phyloP scores from a whole-genome alignment of 2,113 vertebrate genomes.

The Fulmarus glacialis region DNA sequence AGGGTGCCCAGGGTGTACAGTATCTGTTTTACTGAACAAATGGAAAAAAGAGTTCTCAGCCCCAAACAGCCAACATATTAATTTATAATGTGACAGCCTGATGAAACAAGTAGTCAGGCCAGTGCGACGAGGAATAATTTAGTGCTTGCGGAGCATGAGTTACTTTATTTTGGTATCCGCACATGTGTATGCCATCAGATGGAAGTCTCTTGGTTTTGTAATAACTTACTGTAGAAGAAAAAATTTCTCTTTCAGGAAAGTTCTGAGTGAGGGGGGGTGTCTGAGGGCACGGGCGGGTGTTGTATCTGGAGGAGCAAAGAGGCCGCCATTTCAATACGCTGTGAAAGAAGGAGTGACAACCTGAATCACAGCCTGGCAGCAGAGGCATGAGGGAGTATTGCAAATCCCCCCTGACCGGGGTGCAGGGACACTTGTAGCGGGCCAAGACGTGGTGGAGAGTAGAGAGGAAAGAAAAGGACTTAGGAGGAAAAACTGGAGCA shows the following conservation, averaged over 20 bases:
- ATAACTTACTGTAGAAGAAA: not conserved
- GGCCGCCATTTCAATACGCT: not conserved
- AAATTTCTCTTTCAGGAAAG: not conserved
- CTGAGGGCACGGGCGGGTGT: not conserved
- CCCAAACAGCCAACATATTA: constrained; percentile 23
- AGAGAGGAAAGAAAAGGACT: not conserved
- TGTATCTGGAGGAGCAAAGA: not conserved
- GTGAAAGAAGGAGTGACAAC: not conserved
- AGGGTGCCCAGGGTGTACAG: not conserved
- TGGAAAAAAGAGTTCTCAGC: constrained; percentile 1
- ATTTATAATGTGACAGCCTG: constrained; percentile 26
- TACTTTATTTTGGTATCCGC: not conserved
- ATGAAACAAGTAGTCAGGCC: not conserved
- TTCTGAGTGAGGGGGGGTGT: not conserved
- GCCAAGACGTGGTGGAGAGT: rapidly evolving
- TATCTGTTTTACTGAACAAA: constrained; percentile 25
- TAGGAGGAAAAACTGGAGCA: not conserved
- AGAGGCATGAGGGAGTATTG: not conserved
- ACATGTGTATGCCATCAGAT: not conserved
- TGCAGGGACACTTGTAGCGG: rapidly evolving
- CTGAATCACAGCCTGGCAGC: not conserved
- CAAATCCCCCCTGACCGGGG: rapidly evolving
- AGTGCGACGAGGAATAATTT: not conserved
- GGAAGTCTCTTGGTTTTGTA: not conserved
- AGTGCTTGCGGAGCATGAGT: not conserved